Evolutionary conservation across 2,888 invertebrate genomes (phyloP), one percentile per base, ranked within the genome.

Genomic region (Protula sp.): DNA sequence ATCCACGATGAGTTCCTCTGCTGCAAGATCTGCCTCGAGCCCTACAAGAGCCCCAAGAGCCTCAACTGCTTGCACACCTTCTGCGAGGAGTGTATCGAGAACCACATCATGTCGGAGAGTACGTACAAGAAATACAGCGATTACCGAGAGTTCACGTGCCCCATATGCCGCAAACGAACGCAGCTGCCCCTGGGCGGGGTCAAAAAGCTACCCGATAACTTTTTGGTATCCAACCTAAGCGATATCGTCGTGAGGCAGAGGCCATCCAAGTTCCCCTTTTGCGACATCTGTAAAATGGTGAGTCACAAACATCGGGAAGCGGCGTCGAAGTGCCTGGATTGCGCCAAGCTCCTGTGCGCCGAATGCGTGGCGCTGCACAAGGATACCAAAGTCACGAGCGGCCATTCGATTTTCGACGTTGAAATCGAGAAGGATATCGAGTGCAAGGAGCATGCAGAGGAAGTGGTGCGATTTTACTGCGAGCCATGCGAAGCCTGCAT

Each of bases 91-190:
- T 81, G 81, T 63, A 78, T 80, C 60, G 80, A 80, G 61, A 76
- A 73, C 61, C 80, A 80, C 65, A 77, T 79, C 38, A 74, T 76
- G 73, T 77, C 77, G 4, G 80, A 81, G 67, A 75, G 75, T 58
- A 77, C 77, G 24, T 81, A 81, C 72, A 81, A 81, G 59, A 81
- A 81, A 68, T 81, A 81, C 70, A 78, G 76, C 68, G 81, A 81
- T 67, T 81, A 81, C 67, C 68, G 80, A 5, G 81, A 81, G 64
- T 81, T 81, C 71, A 80, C 81, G 5, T 81, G 81, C 65, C 81
- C 81, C 3, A 72, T 81, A 29, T 81, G 81, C 67, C 75, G 81
- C 53, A 81, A 81, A 67, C 69, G 81, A 45, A 81, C 81, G 2
- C 78, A 79, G 59, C 72, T 81, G 47, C 81, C 81, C 45, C 69